Base-by-base conservation (phyloP, 2,888 invertebrate species). In the Agrotis ipsilon region DNA sequence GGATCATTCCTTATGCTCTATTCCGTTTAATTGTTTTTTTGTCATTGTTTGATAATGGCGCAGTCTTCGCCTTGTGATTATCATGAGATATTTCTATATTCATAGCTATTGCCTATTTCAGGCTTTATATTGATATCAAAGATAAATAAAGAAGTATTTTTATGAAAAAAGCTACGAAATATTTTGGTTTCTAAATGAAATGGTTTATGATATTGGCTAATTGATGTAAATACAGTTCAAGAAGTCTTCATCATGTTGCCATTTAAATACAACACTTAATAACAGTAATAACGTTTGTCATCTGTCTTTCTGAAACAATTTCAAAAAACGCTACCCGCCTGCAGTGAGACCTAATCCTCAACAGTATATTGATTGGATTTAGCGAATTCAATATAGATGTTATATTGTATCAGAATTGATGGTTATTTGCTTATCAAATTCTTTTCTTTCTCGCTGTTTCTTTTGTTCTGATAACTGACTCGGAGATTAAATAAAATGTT, bases 291-390 rank as follows among this genome's bases (percentile, higher is more conserved):
- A 1, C 54, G 18, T 24, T 11, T 7, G 7, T n/a, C 54, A 13
- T 55, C n/a, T 55, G 2, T 32, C 32, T 13, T 32, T 6, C 32
- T 14, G 14, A 14, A 5, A 0, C 3, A 16, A 16, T 14, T 55
- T 6, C 13, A 55, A 32, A 9, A 0, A 27, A 32, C n/a, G 72
- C 81, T 78, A 46, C n/a, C 62, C 68, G 77, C 78, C 51, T 0
- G 1, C 66, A 69, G 43, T 73, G 5, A 45, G 51, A 43, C 86
- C 81, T 7, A 0, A 54, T 71, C 67, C 52, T 81, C 68, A 80
- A 84, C 86, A 78, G 82, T 86, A 81, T 92, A 93, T 93, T 93
- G 93, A 94, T 94, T 94, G 92, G 90, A 94, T 94, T 94, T 93
- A 86, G 86, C 81, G 86, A 87, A 82, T 88, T 89, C 86, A 81